Evolutionary conservation across 2,113 vertebrate species (phyloP).

Genomic region (Pterophyllum scalare): DNA sequence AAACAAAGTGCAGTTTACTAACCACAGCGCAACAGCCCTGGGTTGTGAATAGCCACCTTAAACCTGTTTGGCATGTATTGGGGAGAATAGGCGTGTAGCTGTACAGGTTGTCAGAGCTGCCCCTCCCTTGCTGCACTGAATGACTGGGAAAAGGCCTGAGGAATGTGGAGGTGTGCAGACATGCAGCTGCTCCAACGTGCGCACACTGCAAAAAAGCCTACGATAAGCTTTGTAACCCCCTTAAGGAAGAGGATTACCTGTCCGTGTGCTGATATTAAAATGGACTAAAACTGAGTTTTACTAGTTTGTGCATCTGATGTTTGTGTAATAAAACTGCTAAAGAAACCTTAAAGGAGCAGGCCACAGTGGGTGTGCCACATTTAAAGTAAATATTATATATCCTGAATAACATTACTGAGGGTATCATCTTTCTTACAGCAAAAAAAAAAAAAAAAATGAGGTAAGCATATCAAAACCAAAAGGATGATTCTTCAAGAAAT

Average conservation of each 20-base stretch:
- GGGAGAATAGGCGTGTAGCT: conserved; percentile 30
- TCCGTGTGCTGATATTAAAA: not conserved
- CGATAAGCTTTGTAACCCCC: not conserved
- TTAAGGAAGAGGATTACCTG: not conserved
- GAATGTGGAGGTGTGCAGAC: conserved; percentile 86
- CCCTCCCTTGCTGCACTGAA: conserved; percentile 68
- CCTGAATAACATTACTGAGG: not conserved
- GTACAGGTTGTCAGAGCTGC: conserved; percentile 60
- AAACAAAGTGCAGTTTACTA: not conserved
- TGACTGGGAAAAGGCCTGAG: conserved; percentile 61
- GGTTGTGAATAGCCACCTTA: conserved; percentile 17
- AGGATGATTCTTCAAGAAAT: not conserved
- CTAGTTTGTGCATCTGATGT: not conserved
- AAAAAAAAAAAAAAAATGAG: not conserved
- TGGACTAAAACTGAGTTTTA: not conserved
- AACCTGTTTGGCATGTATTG: conserved; percentile 54
- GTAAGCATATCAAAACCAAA: not conserved
- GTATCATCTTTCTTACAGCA: conserved; percentile 3
- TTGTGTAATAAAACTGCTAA: not conserved
- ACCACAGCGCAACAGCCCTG: not conserved
- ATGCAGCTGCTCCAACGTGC: conserved; percentile 65
- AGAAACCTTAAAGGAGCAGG: not conserved
- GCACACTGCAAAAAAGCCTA: conserved; percentile 11
- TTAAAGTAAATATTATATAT: conserved; percentile 31
- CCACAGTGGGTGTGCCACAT: conserved; percentile 9